A percentile compares a stretch with the other conserved stretches of the same genome.
Evolutionary conservation across 2,888 invertebrate genomes (phyloP).

Genomic region (Xanthorhoe designata): DNA sequence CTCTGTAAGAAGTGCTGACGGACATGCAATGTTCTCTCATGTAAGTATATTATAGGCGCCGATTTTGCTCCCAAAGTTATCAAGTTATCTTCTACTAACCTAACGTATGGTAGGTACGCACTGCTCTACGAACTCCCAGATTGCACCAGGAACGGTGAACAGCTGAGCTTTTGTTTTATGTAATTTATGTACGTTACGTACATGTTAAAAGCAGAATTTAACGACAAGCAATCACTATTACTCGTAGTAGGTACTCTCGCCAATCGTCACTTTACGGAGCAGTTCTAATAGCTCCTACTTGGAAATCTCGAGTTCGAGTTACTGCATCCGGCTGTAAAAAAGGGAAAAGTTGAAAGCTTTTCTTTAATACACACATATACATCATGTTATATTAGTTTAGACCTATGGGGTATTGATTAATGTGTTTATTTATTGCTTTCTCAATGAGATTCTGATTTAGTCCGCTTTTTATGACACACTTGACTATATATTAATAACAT

Average conservation of each 20-base stretch:
- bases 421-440: constrained; percentile 30
- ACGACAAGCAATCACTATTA: constrained; percentile 57
- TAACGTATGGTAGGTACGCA: neutral
- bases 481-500: constrained; percentile 18
- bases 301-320: constrained; percentile 52
- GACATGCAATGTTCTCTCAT: constrained; percentile 25
- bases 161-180: constrained; percentile 24
- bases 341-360: constrained; percentile 60
- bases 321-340: constrained; percentile 61
- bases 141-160: constrained; percentile 37
- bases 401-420: constrained; percentile 32
- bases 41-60: neutral
- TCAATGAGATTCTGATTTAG: constrained; percentile 49
- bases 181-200: constrained; percentile 28
- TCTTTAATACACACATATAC: constrained; percentile 45
- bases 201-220: constrained; percentile 54
- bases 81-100: no score
- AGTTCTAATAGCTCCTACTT: constrained; percentile 49
- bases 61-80: constrained; percentile 2
- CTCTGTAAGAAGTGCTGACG: constrained; percentile 59
- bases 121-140: constrained; percentile 16
- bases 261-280: constrained; percentile 49
- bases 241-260: constrained; percentile 44
- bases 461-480: constrained; percentile 48
- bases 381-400: constrained; percentile 35